Evolutionary conservation across 1,140 invertebrate species (phyloP).

Genomic region (Telenomus remus): DNA sequence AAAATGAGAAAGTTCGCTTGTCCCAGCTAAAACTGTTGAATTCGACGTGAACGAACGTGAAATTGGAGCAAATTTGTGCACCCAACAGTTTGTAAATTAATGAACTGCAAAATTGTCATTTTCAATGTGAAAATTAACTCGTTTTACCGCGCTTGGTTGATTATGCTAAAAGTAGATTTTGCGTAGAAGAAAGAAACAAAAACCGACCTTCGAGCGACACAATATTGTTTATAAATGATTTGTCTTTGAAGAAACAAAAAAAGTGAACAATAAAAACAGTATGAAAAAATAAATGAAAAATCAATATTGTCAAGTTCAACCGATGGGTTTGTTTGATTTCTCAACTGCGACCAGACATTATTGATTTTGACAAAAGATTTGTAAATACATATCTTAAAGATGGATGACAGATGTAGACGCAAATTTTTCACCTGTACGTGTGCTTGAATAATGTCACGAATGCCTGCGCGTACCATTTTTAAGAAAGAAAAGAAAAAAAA

Average conservation of each 20-base stretch:
- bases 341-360: constrained; percentile 10
- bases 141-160: background rate
- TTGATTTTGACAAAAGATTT: constrained; percentile 37
- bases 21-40: no score
- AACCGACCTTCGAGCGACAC: background rate
- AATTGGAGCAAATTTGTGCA: no score
- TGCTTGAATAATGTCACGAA: constrained; percentile 46
- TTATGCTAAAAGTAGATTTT: constrained; percentile 7
- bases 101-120: no score
- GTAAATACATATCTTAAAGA: constrained; percentile 57
- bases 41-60: no score
- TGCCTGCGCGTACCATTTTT: constrained; percentile 18
- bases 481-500: background rate
- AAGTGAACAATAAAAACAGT: no score
- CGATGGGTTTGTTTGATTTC: no score
- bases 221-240: constrained; percentile 7
- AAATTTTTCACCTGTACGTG: constrained; percentile 56
- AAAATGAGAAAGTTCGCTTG: no score
- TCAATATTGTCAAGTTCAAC: no score
- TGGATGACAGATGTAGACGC: constrained; percentile 42
- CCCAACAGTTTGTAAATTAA: no score
- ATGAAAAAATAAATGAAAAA: constrained; percentile 2
- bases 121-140: no score
- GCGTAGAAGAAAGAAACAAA: background rate
- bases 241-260: constrained; percentile 21